Conservation (phyloP, 2,797 vertebrate species). For the Sardinella longiceps region DNA sequence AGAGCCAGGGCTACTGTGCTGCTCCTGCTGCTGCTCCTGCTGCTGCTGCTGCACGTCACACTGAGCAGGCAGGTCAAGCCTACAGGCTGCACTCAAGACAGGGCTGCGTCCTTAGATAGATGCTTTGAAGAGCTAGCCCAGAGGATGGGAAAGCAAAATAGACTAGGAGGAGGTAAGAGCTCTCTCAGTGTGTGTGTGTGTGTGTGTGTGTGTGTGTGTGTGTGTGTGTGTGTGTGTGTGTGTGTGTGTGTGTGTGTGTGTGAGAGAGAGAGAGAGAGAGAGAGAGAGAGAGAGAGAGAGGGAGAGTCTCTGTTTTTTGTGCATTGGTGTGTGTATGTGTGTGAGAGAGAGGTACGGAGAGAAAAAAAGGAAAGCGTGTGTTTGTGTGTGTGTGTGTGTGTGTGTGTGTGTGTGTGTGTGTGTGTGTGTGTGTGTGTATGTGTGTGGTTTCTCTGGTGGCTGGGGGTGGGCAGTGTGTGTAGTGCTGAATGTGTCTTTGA, state of each 20-base stretch:
- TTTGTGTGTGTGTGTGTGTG: not conserved
- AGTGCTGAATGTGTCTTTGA: not conserved
- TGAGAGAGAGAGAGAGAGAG: not conserved
- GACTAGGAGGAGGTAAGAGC: slow-evolving; percentile 16
- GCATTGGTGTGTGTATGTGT: too few species aligned
- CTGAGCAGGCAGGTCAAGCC: slow-evolving; percentile 12
- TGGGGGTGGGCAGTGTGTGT: not conserved
- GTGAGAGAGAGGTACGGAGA: too few species aligned
- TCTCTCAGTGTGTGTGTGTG: not conserved
- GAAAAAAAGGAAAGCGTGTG: too few species aligned
- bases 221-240: not conserved
- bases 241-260: not conserved
- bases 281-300: not conserved
- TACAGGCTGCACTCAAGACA: slow-evolving; percentile 17
- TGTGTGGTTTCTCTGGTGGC: not conserved
- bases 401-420: not conserved
- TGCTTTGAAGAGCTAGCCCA: slow-evolving; percentile 1
- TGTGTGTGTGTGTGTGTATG: not conserved
- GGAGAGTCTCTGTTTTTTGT: too few species aligned
- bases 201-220: not conserved
- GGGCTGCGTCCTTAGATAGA: slow-evolving; percentile 15
- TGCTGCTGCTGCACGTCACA: not conserved
- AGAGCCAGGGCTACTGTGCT: not conserved
- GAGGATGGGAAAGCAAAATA: slow-evolving; percentile 14
- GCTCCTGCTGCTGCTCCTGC: not conserved